Conservation (phyloP, 1,140 invertebrate species). For the Antheraea pernyi region DNA sequence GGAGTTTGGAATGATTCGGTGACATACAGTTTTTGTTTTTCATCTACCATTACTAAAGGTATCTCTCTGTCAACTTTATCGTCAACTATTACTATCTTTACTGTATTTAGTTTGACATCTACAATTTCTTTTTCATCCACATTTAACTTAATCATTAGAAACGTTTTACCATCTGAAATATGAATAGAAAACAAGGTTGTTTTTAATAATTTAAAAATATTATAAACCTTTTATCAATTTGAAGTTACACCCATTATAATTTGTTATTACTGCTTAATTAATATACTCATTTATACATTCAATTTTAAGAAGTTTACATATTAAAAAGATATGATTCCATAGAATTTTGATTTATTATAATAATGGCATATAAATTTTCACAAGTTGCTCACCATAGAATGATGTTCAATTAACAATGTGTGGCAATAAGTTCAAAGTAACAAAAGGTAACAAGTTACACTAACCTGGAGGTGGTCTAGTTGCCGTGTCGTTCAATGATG, state of each 20-base stretch:
- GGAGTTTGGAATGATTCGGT: conserved; percentile 32
- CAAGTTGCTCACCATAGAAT: neutral
- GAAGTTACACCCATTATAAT: too few relatives aligned
- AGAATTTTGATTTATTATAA: too few relatives aligned
- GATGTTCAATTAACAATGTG: neutral
- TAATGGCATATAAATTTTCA: too few relatives aligned
- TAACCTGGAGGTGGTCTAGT: conserved; percentile 35
- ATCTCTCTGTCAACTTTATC: conserved; percentile 26
- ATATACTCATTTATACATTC: too few relatives aligned
- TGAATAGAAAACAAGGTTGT: too few relatives aligned
- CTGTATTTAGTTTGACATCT: conserved; percentile 26
- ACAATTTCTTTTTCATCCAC: conserved; percentile 15
- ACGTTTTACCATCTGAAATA: conserved; percentile 30
- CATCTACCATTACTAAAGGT: conserved; percentile 27
- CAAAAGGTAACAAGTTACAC: neutral
- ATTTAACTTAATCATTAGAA: conserved; percentile 35
- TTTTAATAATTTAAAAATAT: too few relatives aligned
- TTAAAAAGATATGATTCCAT: too few relatives aligned
- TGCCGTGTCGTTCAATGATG: conserved; percentile 27
- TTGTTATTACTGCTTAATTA: too few relatives aligned
- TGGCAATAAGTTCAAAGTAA: too few relatives aligned
- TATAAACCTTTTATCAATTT: too few relatives aligned
- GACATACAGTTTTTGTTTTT: conserved; percentile 35
- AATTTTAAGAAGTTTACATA: too few relatives aligned
- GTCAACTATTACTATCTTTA: conserved; percentile 33